Evolutionary conservation across 2,797 vertebrate species (phyloP).

Genomic region (Masticophis lateralis): DNA sequence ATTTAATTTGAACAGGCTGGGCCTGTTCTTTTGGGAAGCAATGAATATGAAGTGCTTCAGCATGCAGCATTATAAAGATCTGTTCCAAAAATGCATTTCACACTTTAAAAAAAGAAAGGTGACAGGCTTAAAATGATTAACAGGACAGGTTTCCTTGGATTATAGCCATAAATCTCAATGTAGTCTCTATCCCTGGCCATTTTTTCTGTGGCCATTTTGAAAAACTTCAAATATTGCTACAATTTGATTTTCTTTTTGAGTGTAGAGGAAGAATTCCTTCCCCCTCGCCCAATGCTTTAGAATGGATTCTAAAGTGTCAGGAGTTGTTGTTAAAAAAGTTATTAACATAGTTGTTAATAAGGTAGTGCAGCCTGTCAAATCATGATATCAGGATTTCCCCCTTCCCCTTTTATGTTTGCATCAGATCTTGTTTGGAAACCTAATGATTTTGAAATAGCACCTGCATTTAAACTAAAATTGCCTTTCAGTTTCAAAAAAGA

Average conservation of each 20-base stretch:
- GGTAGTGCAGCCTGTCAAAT: not conserved
- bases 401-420: not conserved
- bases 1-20: not conserved
- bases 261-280: not conserved
- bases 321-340: not conserved
- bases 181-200: not conserved
- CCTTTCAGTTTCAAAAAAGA: slow-evolving; percentile 29
- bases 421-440: slow-evolving; percentile 12
- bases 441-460: slow-evolving; percentile 30
- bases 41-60: not conserved
- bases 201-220: not conserved
- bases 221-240: slow-evolving; percentile 4
- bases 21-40: not conserved
- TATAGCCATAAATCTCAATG: not conserved
- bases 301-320: not conserved
- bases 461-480: slow-evolving; percentile 32
- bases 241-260: not conserved
- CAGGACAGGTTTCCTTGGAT: not conserved
- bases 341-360: not conserved
- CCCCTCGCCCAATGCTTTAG: not conserved
- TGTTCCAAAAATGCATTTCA: not conserved
- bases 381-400: not conserved
- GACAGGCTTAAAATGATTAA: not conserved
- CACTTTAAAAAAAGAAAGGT: not conserved
- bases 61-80: not conserved